Base-by-base conservation (phyloP, 2,888 invertebrate genomes). In the Fragum fragum region DNA sequence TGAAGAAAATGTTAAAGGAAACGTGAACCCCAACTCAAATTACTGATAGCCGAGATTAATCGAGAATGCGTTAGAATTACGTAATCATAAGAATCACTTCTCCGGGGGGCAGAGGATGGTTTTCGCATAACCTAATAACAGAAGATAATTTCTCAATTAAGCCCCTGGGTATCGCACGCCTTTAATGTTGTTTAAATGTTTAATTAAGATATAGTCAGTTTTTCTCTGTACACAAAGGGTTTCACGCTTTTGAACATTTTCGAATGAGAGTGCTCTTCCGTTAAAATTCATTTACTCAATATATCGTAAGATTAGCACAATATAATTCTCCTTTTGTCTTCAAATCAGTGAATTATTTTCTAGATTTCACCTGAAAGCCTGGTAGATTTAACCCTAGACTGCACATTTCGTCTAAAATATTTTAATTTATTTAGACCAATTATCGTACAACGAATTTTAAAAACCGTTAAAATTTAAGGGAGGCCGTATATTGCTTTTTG, bases 41-140 rank as follows among this genome's bases (percentile, higher is more conserved):
- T 47, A 47, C 47, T 47, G 47, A 47, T 47, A 47, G 16, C n/a
- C 2, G 23, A 23, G 57, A 26, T 57, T 7, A 21, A 57, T 57
- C 6, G 7, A 57, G 23, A 57, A 29, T 29, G 28, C 61, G 61
- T 61, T 61, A 61, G 29, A 61, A 29, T 61, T 61, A 61, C 18
- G 32, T 61, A 61, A 32, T 61, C 61, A 26, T 61, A 61, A 61
- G 61, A 61, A 23, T 61, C 61, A 61, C 61, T 29, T 61, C 32
- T 61, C 26, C 57, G 32, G 26, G 26, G 57, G 57, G 57, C 57
- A 26, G 26, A 57, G 23, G 11, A n/a, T 23, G 57, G 57, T 57
- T n/a, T 57, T 26, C 26, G n/a, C 14, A 11, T 5, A 57, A n/a
- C 9, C 2, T 23, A n/a, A 47, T 57, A 21, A 26, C 23, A 6